A percentile compares a stretch with the other conserved stretches of the same genome.
Evolutionary conservation across 1,140 invertebrate genomes (phyloP).

Genomic region (Spodoptera litura): DNA sequence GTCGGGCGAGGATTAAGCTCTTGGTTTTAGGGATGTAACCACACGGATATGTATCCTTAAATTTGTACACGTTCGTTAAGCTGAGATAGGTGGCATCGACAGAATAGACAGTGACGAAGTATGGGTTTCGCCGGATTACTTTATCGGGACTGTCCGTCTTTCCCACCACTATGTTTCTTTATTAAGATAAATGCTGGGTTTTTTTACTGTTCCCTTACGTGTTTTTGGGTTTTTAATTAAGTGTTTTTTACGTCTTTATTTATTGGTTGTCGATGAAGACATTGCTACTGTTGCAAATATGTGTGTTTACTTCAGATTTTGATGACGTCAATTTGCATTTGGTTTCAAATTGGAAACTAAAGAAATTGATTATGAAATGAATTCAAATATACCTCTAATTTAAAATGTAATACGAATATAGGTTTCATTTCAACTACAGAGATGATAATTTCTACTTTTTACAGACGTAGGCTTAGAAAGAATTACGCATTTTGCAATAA

Average conservation of each 20-base stretch:
- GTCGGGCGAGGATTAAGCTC: conserved; percentile 51
- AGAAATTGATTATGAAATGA: too few species aligned
- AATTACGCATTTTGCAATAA: conserved; percentile 1
- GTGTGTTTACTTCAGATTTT: too few species aligned
- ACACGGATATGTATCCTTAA: conserved; percentile 65
- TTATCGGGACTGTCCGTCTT: conserved; percentile 54
- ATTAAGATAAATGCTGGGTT: conserved; percentile 53
- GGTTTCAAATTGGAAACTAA: too few species aligned
- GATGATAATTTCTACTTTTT: not conserved
- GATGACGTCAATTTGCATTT: too few species aligned
- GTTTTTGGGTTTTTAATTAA: conserved; percentile 19
- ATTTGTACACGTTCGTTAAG: conserved; percentile 77
- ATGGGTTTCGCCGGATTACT: conserved; percentile 65
- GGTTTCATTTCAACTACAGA: too few species aligned
- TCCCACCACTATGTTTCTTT: conserved; percentile 48
- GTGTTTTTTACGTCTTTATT: not conserved
- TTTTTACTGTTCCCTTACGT: conserved; percentile 14
- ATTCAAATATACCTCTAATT: too few species aligned
- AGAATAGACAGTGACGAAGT: conserved; percentile 77
- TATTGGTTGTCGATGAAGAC: too few species aligned
- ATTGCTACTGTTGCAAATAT: too few species aligned
- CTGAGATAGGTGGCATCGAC: conserved; percentile 61
- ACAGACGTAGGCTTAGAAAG: not conserved
- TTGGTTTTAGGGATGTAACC: conserved; percentile 59
- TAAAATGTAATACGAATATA: too few species aligned